Evolutionary conservation across 1,140 invertebrate species (phyloP).

Genomic region (Dysdera silvatica): DNA sequence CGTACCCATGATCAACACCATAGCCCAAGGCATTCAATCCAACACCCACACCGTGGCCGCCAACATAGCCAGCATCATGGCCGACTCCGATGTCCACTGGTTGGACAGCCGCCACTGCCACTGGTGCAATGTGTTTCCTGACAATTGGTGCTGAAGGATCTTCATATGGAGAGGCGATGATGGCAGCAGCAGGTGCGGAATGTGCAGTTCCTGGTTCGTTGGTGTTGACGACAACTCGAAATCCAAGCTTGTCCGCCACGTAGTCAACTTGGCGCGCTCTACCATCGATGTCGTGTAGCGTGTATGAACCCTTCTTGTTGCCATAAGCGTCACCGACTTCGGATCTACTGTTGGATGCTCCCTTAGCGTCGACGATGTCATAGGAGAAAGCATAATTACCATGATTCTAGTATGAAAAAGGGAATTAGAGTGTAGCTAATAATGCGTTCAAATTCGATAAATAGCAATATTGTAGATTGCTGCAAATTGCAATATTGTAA

Average conservation of each 20-base stretch:
- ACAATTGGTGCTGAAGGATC: background rate
- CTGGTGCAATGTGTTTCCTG: background rate
- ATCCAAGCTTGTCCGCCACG: conserved; percentile 32
- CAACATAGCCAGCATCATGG: too few species aligned
- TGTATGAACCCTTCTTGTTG: conserved; percentile 23
- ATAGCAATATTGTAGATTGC: too few species aligned
- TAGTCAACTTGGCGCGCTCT: conserved; percentile 30
- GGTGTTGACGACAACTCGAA: conserved; percentile 31
- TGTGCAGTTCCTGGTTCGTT: conserved; percentile 35
- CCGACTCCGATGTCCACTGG: too few species aligned
- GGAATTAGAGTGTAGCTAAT: too few species aligned
- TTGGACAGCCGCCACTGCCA: too few species aligned
- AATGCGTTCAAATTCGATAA: too few species aligned
- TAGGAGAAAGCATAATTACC: conserved; percentile 35
- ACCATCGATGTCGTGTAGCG: conserved; percentile 26
- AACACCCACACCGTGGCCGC: too few species aligned
- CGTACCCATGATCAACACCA: too few species aligned
- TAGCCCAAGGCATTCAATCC: too few species aligned
- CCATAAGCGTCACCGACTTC: conserved; percentile 33
- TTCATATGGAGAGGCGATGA: conserved; percentile 3
- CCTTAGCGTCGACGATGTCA: conserved; percentile 31
- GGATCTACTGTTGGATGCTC: conserved; percentile 28
- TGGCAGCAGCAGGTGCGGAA: conserved; percentile 27
- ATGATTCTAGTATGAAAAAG: conserved; percentile 27
- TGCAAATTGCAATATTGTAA: too few species aligned